Evolutionary conservation across 2,888 invertebrate species (phyloP).

Genomic region (Drosophila siamana): DNA sequence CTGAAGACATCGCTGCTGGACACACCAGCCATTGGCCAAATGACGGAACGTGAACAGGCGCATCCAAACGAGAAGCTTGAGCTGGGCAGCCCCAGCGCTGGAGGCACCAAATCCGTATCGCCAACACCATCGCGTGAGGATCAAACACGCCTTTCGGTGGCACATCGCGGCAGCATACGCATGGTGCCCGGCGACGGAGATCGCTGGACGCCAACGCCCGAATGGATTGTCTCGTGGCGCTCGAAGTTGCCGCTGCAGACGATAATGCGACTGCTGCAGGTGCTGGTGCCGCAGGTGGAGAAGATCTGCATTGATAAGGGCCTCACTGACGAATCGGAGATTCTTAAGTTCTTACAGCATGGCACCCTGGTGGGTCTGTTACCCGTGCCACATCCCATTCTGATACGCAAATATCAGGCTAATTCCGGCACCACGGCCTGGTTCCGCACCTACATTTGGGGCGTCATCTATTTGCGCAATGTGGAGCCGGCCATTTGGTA

Average conservation of each 20-base stretch:
- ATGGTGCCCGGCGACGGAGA: slow-evolving; percentile 84
- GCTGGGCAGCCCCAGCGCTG: slow-evolving; percentile 45
- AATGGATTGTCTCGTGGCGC: slow-evolving; percentile 98
- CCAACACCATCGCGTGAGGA: slow-evolving; percentile 60
- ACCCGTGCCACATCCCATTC: slow-evolving; percentile 99
- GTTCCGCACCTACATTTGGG: slow-evolving; percentile 99
- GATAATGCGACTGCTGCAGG: slow-evolving; percentile 99
- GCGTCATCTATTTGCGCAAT: slow-evolving; percentile 99
- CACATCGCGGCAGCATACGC: slow-evolving; percentile 88
- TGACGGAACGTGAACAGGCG: slow-evolving; percentile 98
- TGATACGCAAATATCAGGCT: slow-evolving; percentile 99
- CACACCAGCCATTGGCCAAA: slow-evolving; percentile 94
- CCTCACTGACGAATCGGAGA: slow-evolving; percentile 99
- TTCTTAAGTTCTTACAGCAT: slow-evolving; percentile 99
- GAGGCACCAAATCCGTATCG: slow-evolving; percentile 53
- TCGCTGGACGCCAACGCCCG: slow-evolving; percentile 95
- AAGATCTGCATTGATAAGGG: slow-evolving; percentile 99
- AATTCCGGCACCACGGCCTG: slow-evolving; percentile 99
- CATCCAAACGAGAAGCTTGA: slow-evolving; percentile 87
- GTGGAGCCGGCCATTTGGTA: slow-evolving; percentile 99
- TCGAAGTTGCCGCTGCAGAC: slow-evolving; percentile 98
- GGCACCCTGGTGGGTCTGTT: slow-evolving; percentile 98
- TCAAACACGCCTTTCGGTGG: slow-evolving; percentile 77
- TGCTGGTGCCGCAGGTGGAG: slow-evolving; percentile 99
- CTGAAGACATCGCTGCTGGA: slow-evolving; percentile 95